Evolutionary conservation across 2,888 invertebrate species (phyloP), one percentile per base, ranked within the genome.

Genomic region (Slavum lentiscoides): DNA sequence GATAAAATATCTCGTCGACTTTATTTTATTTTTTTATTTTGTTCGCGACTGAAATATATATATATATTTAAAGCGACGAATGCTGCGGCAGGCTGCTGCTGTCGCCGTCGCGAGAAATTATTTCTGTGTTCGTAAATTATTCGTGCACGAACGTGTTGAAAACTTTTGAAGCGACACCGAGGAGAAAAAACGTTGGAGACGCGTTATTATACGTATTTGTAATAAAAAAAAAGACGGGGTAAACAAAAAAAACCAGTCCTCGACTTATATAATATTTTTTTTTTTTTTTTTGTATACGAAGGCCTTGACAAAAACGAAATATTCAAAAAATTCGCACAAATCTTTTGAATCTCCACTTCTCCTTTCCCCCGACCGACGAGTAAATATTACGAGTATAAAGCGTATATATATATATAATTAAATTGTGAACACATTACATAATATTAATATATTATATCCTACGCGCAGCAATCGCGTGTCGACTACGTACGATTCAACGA

Each of bases 321-420:
- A 55, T 53, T n/a, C n/a, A n/a, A n/a, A n/a, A n/a, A n/a, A 74
- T 64, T 74, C 64, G 55, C 53, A 9, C 17, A 21, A 74, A 74
- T 55, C 64, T n/a, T 49, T 49, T 49, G 13, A 49, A 13, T 11
- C 13, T 49, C 49, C 15, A 9, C 49, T 49, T 11, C 11, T 11
- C 13, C 11, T 3, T 2, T 11, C 49, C 1, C 49, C 49, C 49
- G 13, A 49, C 49, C 13, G 49, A 49, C 49, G 43, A 43, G 7
- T 43, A 9, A 7, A 13, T 30, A 30, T 30, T 30, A 30, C 4
- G 4, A 39, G 39, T 39, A 39, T 39, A 30, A 30, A 30, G 30
- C 3, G 49, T 11, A 6, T 8, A n/a, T n/a, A n/a, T n/a, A n/a
- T n/a, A n/a, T n/a, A 55, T 21, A 43, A 66, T 66, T 43, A 21